A percentile compares a stretch with the other conserved stretches of the same genome.
phyloP scores from a whole-genome alignment of 2,113 vertebrate species.

The Calonectris borealis region DNA sequence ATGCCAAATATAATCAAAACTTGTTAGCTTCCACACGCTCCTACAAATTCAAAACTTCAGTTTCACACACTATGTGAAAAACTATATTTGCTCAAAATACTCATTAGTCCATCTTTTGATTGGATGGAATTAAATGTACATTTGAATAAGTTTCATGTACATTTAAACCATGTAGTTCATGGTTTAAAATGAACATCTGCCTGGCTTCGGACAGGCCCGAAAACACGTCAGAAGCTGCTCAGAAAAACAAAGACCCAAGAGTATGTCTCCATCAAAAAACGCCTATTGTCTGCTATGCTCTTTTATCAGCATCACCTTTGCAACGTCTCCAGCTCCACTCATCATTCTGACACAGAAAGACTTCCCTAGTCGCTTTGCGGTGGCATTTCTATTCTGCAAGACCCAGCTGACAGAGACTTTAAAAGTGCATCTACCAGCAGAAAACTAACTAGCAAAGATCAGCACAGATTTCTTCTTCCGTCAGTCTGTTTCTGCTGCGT shows the following conservation, averaged over 20 bases:
- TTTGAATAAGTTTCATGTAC: background rate
- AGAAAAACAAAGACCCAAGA: background rate
- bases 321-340: background rate
- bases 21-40: fast-evolving
- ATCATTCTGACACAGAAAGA: background rate
- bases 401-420: background rate
- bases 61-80: background rate
- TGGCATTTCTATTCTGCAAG: background rate
- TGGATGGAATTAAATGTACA: background rate
- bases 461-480: background rate
- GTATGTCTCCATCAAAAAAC: background rate
- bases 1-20: background rate
- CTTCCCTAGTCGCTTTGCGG: background rate
- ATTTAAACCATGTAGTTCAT: too few species aligned
- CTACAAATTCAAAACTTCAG: background rate
- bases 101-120: background rate
- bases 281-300: background rate
- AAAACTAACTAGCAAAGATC: background rate
- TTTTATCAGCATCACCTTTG: background rate
- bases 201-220: background rate
- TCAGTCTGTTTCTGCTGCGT: background rate
- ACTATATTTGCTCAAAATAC: background rate
- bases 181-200: background rate
- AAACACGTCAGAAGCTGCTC: background rate
- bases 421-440: background rate